Evolutionary conservation across 37 sponge, comb jelly and placozoan genomes (phyloP), one percentile per base, ranked within the genome.

Genomic region (Tethya wilhelma): DNA sequence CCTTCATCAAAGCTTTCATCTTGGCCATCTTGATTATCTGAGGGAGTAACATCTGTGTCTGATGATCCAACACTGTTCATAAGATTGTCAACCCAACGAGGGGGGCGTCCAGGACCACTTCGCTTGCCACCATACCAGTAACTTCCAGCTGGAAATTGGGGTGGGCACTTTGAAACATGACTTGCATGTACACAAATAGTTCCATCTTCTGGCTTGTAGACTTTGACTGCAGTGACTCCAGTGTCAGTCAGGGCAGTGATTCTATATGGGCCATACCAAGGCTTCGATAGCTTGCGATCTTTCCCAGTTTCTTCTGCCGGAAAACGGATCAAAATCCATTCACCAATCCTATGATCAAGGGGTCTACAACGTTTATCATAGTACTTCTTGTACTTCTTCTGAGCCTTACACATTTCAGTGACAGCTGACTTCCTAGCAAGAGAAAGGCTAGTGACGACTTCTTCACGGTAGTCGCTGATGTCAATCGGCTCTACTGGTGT

Each of bases 191-290:
- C 46, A 34, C 29, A 29, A 19, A 79, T 30, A 1, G 58, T 33
- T 2, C 5, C 59, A 0, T 85, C 86, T 56, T 58, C 33, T 6
- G 79, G 79, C 2, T 39, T 40, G 45, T 79, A 78, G 12, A 86
- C 74, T 6, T 70, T 79, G 3, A 69, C 41, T 4, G 44, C 75
- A 46, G 42, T 44, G 0, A 63, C 25, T 38, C 70, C 71, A n/a
- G 71, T 63, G 32, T 86, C 73, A 11, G 42, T 14, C 4, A 59
- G 4, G 1, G 64, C 7, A 2, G 30, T 37, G 28, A 80, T 32
- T 4, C 76, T 8, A 40, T 74, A 81, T 6, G 86, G 86, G 2
- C 86, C 56, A 55, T 69, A 57, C 86, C 86, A 85, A 28, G 79
- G 86, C 29, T 79, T 0, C 1, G 86, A 85, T 17, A 85, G 63